Conservation (phyloP, 2,888 invertebrate genomes). For the Subacronicta megacephala region DNA sequence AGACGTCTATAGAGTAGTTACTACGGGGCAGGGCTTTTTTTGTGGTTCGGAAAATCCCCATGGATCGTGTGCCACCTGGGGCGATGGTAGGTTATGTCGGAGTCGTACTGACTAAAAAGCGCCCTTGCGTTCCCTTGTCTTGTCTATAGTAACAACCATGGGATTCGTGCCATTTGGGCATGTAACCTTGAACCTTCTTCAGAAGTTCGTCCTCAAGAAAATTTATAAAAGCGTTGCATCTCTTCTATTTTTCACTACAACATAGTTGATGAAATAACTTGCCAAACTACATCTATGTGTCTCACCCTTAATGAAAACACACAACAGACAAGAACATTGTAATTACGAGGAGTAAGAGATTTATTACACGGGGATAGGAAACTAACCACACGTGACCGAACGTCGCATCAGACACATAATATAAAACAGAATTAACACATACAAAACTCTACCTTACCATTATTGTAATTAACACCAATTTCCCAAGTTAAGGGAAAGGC, state of each 20-base stretch:
- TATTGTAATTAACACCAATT: conserved; percentile 77
- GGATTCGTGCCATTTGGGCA: too few species aligned
- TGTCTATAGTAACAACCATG: too few species aligned
- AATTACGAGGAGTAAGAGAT: conserved; percentile 88
- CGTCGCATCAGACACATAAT: conserved; percentile 64
- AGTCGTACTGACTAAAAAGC: too few species aligned
- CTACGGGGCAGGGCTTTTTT: too few species aligned
- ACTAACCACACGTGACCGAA: conserved; percentile 85
- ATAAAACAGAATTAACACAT: conserved; percentile 66
- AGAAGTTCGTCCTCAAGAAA: conserved; percentile 28
- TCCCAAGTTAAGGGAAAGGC: conserved; percentile 61
- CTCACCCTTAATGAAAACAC: conserved; percentile 85
- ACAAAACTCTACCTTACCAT: conserved; percentile 77
- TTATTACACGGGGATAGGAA: conserved; percentile 87
- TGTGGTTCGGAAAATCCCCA: too few species aligned
- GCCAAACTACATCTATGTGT: conserved; percentile 65
- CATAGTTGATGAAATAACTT: conserved; percentile 49
- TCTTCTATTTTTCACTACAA: conserved; percentile 30
- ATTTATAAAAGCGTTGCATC: conserved; percentile 20
- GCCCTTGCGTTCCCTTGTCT: too few species aligned
- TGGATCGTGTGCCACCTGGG: too few species aligned
- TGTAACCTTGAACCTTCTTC: conserved; percentile 20
- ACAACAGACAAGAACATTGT: conserved; percentile 88
- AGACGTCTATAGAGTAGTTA: conserved; percentile 27
- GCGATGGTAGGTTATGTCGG: too few species aligned